These are phyloP conservation scores for Linepithema humile DNA, from an alignment of 1,140 invertebrate species.

Conservation along the genomic window DNA sequence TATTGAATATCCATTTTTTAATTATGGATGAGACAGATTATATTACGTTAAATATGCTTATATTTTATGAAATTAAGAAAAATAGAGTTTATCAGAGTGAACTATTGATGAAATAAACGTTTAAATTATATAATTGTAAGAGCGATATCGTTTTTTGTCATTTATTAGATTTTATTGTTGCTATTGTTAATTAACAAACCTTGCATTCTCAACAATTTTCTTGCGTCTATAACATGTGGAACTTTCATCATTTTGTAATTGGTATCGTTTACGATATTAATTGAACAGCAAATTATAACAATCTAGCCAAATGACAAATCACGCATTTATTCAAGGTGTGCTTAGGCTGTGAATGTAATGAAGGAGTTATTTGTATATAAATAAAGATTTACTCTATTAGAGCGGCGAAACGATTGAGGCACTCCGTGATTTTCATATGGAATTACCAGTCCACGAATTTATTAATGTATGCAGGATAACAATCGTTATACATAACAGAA, in stretches of 20 bases:
- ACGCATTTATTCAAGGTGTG: slow-evolving; percentile 82
- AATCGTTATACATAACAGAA: slow-evolving; percentile 30
- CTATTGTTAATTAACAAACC: slow-evolving; percentile 17
- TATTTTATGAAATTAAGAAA: slow-evolving; percentile 42
- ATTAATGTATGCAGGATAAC: slow-evolving; percentile 21
- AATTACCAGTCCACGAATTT: slow-evolving; percentile 50
- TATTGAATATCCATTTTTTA: background rate
- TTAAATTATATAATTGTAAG: slow-evolving; percentile 25
- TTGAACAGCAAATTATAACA: slow-evolving; percentile 44
- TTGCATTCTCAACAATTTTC: slow-evolving; percentile 26
- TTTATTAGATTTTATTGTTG: slow-evolving; percentile 28
- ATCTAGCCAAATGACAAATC: slow-evolving; percentile 66
- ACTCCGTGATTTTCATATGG: background rate
- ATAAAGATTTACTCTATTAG: slow-evolving; percentile 78
- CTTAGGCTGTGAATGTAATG: slow-evolving; percentile 84
- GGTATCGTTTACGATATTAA: slow-evolving; percentile 30
- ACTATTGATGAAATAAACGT: background rate
- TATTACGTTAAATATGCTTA: background rate
- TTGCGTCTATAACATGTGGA: background rate
- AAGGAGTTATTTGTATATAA: slow-evolving; percentile 84
- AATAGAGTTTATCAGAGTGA: slow-evolving; percentile 4
- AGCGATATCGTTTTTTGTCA: slow-evolving; percentile 14
- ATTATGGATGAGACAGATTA: slow-evolving; percentile 6
- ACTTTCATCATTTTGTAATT: slow-evolving; percentile 43
- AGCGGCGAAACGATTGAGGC: slow-evolving; percentile 10